Conservation (phyloP, 2,113 vertebrate species). For the Toxotes chatareus region DNA sequence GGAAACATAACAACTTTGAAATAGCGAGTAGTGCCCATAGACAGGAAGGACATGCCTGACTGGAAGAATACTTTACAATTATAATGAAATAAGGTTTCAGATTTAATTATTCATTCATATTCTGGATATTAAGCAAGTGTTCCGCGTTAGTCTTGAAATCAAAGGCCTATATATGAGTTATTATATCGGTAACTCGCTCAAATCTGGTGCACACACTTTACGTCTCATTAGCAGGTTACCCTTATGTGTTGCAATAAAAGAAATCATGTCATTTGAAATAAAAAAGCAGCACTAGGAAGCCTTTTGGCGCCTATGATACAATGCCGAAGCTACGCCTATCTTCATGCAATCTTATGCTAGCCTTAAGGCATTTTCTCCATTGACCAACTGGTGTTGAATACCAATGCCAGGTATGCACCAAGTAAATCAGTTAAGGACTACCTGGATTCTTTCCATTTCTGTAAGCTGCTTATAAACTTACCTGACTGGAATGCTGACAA, state of each 20-base stretch:
- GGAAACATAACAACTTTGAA: neutral
- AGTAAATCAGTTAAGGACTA: neutral
- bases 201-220: neutral
- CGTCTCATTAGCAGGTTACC: neutral
- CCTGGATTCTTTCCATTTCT: neutral
- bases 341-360: neutral
- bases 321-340: neutral
- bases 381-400: neutral
- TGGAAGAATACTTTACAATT: neutral
- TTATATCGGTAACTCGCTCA: neutral
- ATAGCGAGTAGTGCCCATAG: fast-evolving
- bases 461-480: neutral
- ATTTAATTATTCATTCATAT: neutral
- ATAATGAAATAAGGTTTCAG: neutral
- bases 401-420: neutral
- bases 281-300: neutral
- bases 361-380: neutral
- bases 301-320: neutral
- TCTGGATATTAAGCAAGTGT: neutral
- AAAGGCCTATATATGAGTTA: neutral
- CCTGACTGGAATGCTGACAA: neutral
- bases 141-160: neutral
- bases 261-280: neutral
- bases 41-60: neutral
- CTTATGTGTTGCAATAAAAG: neutral